These are phyloP conservation scores for Petrophora chlorosata DNA, from an alignment of 2,888 invertebrate genomes.

Conservation along the genomic window DNA sequence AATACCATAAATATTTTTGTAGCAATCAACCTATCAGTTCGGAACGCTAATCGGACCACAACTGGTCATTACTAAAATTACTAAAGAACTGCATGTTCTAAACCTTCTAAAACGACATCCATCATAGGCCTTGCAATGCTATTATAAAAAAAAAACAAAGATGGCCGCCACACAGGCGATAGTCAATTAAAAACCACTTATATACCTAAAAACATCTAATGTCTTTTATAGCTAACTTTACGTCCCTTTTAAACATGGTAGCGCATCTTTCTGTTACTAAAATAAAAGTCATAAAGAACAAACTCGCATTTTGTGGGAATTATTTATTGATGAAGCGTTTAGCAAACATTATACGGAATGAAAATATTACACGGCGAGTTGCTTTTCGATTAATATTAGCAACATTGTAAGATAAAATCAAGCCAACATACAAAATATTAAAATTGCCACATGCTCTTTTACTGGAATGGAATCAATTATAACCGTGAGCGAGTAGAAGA, in stretches of 20 bases:
- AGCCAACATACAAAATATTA: constrained; percentile 1
- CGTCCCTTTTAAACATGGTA: constrained; percentile 9
- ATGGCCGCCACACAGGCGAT: constrained; percentile 20
- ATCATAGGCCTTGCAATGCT: constrained; percentile 50
- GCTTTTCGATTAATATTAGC: constrained; percentile 29
- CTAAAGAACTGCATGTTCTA: constrained; percentile 63
- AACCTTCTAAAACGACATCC: constrained; percentile 63
- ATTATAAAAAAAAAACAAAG: constrained; percentile 28
- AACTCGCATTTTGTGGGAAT: not conserved
- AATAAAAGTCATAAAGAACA: constrained; percentile 14
- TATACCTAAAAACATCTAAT: constrained; percentile 17
- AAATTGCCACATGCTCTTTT: constrained; percentile 19
- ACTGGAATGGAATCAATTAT: constrained; percentile 22
- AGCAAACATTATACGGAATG: constrained; percentile 18
- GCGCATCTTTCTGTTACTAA: constrained; percentile 16
- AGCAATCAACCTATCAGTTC: constrained; percentile 72
- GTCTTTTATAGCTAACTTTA: constrained; percentile 15
- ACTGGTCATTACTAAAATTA: constrained; percentile 60
- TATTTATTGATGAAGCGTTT: constrained; percentile 20
- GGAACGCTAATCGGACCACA: constrained; percentile 60
- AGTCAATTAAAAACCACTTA: constrained; percentile 24
- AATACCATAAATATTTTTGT: constrained; percentile 72
- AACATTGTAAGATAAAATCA: constrained; percentile 27
- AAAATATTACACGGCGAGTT: constrained; percentile 19
- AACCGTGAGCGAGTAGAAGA: constrained; percentile 2